A percentile compares a stretch with the other conserved stretches of the same genome.
Evolutionary conservation across 2,113 vertebrate species (phyloP).

Genomic region (Micronycteris hirsuta): DNA sequence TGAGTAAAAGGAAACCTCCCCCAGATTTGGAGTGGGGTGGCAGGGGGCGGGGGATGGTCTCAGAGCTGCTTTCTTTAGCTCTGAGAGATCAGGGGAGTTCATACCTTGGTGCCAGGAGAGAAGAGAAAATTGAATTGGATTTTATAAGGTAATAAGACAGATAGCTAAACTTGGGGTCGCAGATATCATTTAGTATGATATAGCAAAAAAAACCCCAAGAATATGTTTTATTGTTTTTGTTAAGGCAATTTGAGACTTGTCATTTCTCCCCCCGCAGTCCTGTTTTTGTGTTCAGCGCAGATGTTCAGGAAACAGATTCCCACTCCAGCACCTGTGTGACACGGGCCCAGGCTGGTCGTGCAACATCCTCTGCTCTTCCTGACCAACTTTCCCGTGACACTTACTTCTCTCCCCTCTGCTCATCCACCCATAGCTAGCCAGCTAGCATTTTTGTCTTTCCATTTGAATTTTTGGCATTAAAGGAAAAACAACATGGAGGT

Average conservation of each 20-base stretch:
- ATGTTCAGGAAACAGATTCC: constrained; percentile 79
- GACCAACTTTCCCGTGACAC: constrained; percentile 65
- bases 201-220: background rate
- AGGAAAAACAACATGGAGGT: background rate
- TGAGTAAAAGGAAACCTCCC: background rate
- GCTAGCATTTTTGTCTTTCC: background rate
- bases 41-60: background rate
- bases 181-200: background rate
- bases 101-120: constrained; percentile 38
- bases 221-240: constrained; percentile 59
- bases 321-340: constrained; percentile 68
- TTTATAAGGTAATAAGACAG: constrained; percentile 66
- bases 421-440: background rate
- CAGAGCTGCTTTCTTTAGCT: constrained; percentile 71
- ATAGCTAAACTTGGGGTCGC: constrained; percentile 48
- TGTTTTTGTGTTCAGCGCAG: constrained; percentile 71
- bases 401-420: constrained; percentile 5
- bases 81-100: constrained; percentile 59
- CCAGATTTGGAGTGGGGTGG: background rate
- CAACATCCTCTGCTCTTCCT: constrained; percentile 56
- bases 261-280: background rate
- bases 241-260: constrained; percentile 25
- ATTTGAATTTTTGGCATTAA: background rate
- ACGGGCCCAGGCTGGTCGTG: constrained; percentile 69
- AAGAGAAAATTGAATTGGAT: constrained; percentile 49